Conservation (phyloP, 2,113 vertebrate genomes). For the Accipiter virgatus region DNA sequence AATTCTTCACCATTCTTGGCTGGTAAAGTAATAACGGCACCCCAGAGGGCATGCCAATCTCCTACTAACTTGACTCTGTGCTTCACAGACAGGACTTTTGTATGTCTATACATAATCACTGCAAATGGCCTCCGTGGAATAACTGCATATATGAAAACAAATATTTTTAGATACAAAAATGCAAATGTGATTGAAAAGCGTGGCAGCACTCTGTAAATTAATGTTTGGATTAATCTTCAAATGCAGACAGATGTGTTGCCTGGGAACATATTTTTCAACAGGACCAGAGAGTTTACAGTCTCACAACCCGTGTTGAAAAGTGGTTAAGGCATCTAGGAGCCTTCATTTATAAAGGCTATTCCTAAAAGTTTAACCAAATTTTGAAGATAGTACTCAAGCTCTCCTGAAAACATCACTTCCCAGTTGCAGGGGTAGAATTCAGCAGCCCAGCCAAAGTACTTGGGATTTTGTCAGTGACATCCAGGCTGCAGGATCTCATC, state of each 20-base stretch:
- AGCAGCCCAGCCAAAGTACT: not conserved
- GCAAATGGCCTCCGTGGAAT: not conserved
- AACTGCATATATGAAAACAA: not conserved
- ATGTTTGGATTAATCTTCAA: not conserved
- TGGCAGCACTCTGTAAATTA: not conserved
- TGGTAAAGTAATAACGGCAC: slow-evolving; percentile 9
- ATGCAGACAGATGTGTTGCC: not conserved
- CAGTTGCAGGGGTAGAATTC: not conserved
- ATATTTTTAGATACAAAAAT: slow-evolving; percentile 19
- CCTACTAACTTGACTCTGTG: not conserved
- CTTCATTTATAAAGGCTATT: not conserved
- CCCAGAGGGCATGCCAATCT: not conserved
- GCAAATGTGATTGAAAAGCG: not conserved
- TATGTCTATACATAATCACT: not conserved
- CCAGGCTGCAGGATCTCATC: not conserved
- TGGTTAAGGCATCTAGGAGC: not conserved
- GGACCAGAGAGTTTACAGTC: not conserved
- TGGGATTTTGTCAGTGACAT: not conserved
- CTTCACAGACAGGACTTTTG: not conserved
- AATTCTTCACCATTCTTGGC: slow-evolving; percentile 51
- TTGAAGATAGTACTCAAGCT: not conserved
- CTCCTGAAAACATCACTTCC: not conserved
- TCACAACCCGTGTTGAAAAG: not conserved
- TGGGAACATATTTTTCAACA: not conserved
- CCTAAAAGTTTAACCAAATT: not conserved